These are phyloP conservation scores for Lathamus discolor DNA, from an alignment of 2,113 vertebrate genomes.

Conservation along the genomic window DNA sequence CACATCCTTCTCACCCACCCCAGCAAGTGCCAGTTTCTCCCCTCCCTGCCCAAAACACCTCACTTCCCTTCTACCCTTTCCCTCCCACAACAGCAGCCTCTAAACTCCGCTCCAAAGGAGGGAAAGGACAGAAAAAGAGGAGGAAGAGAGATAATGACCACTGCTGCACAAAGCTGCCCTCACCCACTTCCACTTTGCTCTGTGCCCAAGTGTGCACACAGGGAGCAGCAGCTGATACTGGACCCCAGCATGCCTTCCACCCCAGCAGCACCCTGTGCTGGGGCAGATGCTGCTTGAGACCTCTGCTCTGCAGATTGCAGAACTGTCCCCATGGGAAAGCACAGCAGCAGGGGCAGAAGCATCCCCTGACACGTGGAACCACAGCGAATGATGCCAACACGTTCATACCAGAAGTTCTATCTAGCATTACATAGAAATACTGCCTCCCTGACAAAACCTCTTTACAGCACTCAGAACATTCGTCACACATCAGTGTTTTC, in stretches of 20 bases:
- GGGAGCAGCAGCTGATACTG: neutral
- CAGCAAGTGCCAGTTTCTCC: neutral
- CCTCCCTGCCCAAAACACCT: neutral
- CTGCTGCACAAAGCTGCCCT: neutral
- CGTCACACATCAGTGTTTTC: neutral
- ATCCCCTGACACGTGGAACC: rapidly evolving
- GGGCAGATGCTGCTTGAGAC: neutral
- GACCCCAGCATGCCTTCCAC: neutral
- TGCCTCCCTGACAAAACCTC: neutral
- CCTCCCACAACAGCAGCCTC: neutral
- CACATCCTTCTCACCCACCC: neutral
- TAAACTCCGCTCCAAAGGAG: neutral
- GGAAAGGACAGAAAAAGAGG: neutral
- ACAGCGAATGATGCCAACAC: rapidly evolving
- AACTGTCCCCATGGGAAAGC: neutral
- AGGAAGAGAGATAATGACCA: neutral
- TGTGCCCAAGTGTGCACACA: rapidly evolving
- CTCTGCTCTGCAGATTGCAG: neutral
- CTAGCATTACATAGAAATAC: neutral
- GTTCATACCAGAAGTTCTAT: neutral
- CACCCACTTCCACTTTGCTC: neutral
- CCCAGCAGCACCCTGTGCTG: neutral
- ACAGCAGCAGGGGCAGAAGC: neutral
- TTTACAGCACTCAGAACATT: neutral
- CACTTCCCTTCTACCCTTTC: neutral